Base-by-base conservation (phyloP, 2,113 vertebrate species). In the Syngnathoides biaculeatus region DNA sequence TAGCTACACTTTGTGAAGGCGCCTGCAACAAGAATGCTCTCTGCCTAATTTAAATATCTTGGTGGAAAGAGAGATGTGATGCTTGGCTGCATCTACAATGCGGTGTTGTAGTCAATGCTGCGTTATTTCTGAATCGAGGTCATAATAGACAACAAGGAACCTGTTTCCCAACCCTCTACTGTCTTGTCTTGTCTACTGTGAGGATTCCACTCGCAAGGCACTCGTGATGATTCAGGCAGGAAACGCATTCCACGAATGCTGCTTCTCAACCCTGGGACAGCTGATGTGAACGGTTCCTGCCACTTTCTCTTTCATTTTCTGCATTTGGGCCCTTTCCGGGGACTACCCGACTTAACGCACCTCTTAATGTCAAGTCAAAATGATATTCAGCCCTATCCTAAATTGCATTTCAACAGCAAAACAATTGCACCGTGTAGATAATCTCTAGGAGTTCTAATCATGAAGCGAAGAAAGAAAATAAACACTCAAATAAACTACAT, bases 81-180 rank as follows among this genome's bases (percentile, higher is more conserved):
- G 60, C 70, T 79, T 3, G 7, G 64, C 69, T 75, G 17, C 63
- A 61, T 69, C 62, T 58, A 74, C 52, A 55, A 73, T 81, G 76
- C 72, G 67, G 35, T 53, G 52, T 69, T 39, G 68, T 70, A 76
- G 72, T 68, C 64, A 59, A 72, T 66, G 70, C 58, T 40, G 65
- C 74, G 75, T 80, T 79, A 77, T 88, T 79, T 85, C 71, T 84
- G 67, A 73, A 89, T 82, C 73, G 84, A 66, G 86, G 85, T 88
- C 80, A 86, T 78, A 80, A 83, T 82, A 84, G 82, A 83, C 72
- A 80, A 73, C 64, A 81, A 79, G 68, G 60, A 85, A 86, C 63
- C 35, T 65, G 67, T 80, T 79, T 86, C 79, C 67, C 77, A 65
- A 60, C 68, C 67, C 71, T 81, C 68, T 64, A 56, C 39, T 69